These are phyloP conservation scores for Bellardia pandia DNA, from an alignment of 2,888 invertebrate species.

Conservation along the genomic window DNA sequence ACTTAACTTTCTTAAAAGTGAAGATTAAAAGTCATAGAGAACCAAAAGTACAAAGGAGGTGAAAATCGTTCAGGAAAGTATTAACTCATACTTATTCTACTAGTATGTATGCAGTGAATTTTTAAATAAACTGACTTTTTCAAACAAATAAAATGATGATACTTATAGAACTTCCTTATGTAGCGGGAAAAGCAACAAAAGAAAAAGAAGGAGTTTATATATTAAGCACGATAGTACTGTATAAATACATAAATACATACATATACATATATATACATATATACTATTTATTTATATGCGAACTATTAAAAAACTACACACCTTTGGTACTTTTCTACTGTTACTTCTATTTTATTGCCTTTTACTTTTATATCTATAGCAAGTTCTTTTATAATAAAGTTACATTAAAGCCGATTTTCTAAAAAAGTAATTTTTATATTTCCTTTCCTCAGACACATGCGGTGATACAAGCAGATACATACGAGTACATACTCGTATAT, in stretches of 20 bases:
- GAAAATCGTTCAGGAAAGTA: background rate
- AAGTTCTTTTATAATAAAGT: too few relatives aligned
- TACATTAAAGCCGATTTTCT: too few relatives aligned
- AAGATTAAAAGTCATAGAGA: slow-evolving; percentile 50
- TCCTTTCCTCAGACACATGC: too few relatives aligned
- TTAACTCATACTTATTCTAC: slow-evolving; percentile 7
- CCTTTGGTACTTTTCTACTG: too few relatives aligned
- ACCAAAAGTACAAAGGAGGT: background rate
- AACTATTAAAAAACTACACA: too few relatives aligned
- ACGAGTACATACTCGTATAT: too few relatives aligned
- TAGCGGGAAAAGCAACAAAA: slow-evolving; percentile 2
- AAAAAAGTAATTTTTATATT: too few relatives aligned
- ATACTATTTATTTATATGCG: background rate
- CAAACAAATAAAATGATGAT: background rate
- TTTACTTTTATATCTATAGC: too few relatives aligned
- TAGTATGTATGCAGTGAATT: slow-evolving; percentile 42
- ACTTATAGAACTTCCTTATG: background rate
- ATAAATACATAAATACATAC: too few relatives aligned
- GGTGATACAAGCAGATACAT: too few relatives aligned
- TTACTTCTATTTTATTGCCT: too few relatives aligned
- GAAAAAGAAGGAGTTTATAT: background rate
- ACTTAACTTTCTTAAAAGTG: slow-evolving; percentile 51
- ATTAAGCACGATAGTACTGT: background rate
- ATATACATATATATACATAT: too few relatives aligned
- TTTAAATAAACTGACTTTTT: slow-evolving; percentile 51